Evolutionary conservation across 2,888 invertebrate species (phyloP).

Genomic region (Lasius fuliginosus): DNA sequence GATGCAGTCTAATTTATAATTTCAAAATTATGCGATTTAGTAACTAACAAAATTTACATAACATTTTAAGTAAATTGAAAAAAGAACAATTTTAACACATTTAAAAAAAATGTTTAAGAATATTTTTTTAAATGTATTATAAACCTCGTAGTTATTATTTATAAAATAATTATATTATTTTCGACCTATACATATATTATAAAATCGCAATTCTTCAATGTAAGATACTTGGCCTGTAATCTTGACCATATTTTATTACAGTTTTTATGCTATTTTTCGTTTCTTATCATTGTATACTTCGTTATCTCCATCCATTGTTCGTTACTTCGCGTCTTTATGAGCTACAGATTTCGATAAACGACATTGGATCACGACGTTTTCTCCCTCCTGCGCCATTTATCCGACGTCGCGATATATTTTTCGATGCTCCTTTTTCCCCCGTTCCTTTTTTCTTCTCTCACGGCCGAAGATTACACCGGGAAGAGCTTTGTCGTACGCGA

Average conservation of each 20-base stretch:
- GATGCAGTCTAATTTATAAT: neutral
- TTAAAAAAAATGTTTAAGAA: neutral
- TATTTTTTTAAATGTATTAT: neutral
- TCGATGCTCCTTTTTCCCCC: neutral
- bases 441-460: neutral
- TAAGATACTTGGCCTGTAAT: neutral
- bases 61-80: neutral
- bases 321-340: conserved; percentile 1
- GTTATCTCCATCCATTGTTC: neutral
- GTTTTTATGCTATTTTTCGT: neutral
- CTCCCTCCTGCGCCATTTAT: conserved; percentile 2
- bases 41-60: neutral
- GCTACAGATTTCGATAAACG: conserved; percentile 44
- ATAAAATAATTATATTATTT: neutral
- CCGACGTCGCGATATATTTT: conserved; percentile 3
- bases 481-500: conserved; percentile 47
- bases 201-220: neutral
- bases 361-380: conserved; percentile 10
- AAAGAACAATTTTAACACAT: neutral
- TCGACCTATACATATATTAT: neutral
- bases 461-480: conserved; percentile 41
- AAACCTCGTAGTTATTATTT: neutral
- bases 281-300: neutral
- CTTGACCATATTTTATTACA: neutral
- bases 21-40: neutral